Percentiles rank a stretch among this genome's conserved stretches.
These are phyloP conservation scores for Porites lutea DNA, from an alignment of 64 coral and sea anemone genomes.

Conservation along the genomic window DNA sequence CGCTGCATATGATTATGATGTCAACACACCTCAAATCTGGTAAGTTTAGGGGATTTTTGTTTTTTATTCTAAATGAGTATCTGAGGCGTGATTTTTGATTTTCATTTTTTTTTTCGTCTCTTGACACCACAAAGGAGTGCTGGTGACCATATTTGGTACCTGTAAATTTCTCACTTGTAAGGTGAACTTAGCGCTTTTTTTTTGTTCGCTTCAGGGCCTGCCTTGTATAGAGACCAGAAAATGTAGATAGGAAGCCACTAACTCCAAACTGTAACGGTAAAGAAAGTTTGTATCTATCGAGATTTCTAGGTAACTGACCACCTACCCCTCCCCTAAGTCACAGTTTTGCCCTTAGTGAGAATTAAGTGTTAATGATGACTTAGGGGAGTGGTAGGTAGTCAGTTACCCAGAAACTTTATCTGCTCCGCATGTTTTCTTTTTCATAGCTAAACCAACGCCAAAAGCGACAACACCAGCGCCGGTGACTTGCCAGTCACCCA, in stretches of 20 bases:
- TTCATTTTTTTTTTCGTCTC: not conserved
- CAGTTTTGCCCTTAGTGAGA: too few relatives aligned
- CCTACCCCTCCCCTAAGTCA: too few relatives aligned
- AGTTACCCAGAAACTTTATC: not conserved
- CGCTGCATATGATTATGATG: too few relatives aligned
- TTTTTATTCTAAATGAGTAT: not conserved
- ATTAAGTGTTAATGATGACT: too few relatives aligned
- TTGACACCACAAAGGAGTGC: not conserved
- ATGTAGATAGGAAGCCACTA: too few relatives aligned
- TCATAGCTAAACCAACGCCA: conserved; percentile 22
- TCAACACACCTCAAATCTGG: not conserved
- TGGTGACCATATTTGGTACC: conserved; percentile 20
- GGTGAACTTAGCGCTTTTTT: not conserved
- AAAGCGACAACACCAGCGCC: conserved; percentile 4
- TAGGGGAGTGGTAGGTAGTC: too few relatives aligned
- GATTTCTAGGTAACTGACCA: too few relatives aligned
- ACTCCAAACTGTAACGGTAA: too few relatives aligned
- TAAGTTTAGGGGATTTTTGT: not conserved
- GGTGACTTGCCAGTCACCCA: conserved; percentile 1
- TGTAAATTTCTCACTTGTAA: not conserved
- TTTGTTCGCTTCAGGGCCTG: conserved; percentile 1
- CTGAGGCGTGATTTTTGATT: not conserved
- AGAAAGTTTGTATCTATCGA: too few relatives aligned
- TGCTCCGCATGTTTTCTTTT: not conserved
- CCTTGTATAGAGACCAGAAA: too few relatives aligned